phyloP scores from a whole-genome alignment of 1,140 invertebrate genomes.

The Cherax destructor region DNA sequence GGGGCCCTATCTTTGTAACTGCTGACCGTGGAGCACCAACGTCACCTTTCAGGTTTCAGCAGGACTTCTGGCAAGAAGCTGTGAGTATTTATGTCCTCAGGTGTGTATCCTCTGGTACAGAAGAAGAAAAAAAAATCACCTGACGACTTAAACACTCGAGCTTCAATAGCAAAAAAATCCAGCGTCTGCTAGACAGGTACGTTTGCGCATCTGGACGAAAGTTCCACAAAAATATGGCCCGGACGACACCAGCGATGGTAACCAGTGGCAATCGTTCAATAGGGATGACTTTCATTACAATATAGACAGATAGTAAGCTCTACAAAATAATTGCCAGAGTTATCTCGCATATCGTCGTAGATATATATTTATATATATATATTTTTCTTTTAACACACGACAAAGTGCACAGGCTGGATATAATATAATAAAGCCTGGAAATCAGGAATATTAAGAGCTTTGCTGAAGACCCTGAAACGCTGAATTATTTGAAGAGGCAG shows the following conservation, averaged over 20 bases:
- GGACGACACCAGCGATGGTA: neutral
- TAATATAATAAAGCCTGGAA: slow-evolving; percentile 59
- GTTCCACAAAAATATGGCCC: neutral
- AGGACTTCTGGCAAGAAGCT: neutral
- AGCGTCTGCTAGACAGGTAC: neutral
- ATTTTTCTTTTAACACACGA: slow-evolving; percentile 63
- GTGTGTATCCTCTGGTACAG: neutral
- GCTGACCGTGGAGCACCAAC: neutral
- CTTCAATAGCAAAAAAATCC: neutral
- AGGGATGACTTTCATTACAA: neutral
- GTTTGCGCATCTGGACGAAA: neutral
- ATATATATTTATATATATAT: slow-evolving; percentile 46
- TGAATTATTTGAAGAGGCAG: slow-evolving; percentile 18
- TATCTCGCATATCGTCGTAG: slow-evolving; percentile 36
- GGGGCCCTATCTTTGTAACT: slow-evolving; percentile 1
- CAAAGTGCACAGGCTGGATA: slow-evolving; percentile 67
- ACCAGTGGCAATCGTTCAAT: neutral
- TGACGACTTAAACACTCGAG: neutral
- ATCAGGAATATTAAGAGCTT: slow-evolving; percentile 44
- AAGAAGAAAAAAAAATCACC: neutral
- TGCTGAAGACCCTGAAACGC: slow-evolving; percentile 60
- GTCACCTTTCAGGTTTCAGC: neutral
- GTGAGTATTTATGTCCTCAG: neutral
- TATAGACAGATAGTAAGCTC: neutral
- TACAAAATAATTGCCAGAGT: neutral